Evolutionary conservation across 2,113 vertebrate species (phyloP).

Genomic region (Sinocyclocheilus maitianheensis): DNA sequence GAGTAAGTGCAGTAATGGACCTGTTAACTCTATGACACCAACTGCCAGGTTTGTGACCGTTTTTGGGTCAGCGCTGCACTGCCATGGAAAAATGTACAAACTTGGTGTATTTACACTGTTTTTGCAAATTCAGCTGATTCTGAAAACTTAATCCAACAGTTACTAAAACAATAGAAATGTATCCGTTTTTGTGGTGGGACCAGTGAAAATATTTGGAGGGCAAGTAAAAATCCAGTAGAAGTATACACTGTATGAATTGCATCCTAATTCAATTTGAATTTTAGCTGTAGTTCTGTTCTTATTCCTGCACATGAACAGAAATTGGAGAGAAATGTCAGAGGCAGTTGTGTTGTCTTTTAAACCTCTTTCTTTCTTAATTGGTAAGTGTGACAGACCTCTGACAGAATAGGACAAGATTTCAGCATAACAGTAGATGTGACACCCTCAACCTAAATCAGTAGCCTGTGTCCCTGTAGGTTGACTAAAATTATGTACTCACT

Average conservation of each 20-base stretch:
- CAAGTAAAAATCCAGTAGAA: too few species aligned
- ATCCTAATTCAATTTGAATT: background rate
- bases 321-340: background rate
- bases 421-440: background rate
- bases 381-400: background rate
- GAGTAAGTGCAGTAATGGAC: background rate
- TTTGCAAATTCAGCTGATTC: background rate
- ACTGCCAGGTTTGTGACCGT: too few species aligned
- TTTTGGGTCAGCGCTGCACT: background rate
- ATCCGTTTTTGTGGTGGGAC: background rate
- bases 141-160: too few species aligned
- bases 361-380: background rate
- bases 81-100: background rate
- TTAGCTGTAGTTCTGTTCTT: too few species aligned
- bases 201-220: too few species aligned
- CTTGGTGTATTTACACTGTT: background rate
- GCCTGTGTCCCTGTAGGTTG: background rate
- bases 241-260: background rate
- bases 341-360: background rate
- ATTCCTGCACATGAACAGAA: background rate
- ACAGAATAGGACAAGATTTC: background rate
- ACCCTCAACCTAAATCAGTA: background rate
- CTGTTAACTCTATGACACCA: background rate
- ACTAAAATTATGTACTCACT: constrained; percentile 26
- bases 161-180: too few species aligned